Evolutionary conservation across 1,140 invertebrate genomes (phyloP), one percentile per base, ranked within the genome.

Genomic region (Caenorhabditis inopinata): DNA sequence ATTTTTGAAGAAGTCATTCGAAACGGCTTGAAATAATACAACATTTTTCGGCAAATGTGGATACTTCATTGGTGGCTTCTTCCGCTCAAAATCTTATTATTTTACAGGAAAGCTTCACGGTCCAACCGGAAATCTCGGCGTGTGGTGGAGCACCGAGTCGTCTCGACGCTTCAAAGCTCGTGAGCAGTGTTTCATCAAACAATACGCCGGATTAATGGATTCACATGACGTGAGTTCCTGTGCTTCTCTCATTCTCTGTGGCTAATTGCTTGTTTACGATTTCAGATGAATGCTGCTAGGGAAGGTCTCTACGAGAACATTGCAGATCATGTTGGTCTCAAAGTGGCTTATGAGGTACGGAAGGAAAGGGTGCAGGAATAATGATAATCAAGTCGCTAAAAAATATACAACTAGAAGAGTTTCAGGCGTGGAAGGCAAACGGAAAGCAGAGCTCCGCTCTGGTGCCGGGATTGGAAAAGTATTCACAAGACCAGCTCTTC

Each of bases 331-430:
- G 78, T 75, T 21, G 78, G 78, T 16, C 35, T 80, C 21, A 62
- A 80, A 38, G 46, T 80, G 29, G 78, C 78, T 32, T 80, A 58
- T 46, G 58, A 80, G 78, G 78, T 80, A 32, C n/a, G 51, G 42
- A 35, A 38, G 14, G 18, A 18, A 18, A 12, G 5, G 32, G 6
- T 3, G 12, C 9, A 21, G 7, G 18, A 74, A 47, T 32, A 38
- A 35, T 9, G 5, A 74, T 21, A 25, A 9, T 25, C n/a, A n/a
- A n/a, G n/a, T n/a, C n/a, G n/a, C n/a, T n/a, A n/a, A n/a, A n/a
- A n/a, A n/a, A n/a, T n/a, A n/a, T n/a, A n/a, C n/a, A n/a, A n/a
- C n/a, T 27, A 27, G 32, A 21, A 14, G 16, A 38, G 27, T 45
- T 74, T 25, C 49, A 80, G 78, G 68, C 62, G 16, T 80, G 78